phyloP scores from a whole-genome alignment of 2,113 vertebrate genomes.

The Gavia stellata region DNA sequence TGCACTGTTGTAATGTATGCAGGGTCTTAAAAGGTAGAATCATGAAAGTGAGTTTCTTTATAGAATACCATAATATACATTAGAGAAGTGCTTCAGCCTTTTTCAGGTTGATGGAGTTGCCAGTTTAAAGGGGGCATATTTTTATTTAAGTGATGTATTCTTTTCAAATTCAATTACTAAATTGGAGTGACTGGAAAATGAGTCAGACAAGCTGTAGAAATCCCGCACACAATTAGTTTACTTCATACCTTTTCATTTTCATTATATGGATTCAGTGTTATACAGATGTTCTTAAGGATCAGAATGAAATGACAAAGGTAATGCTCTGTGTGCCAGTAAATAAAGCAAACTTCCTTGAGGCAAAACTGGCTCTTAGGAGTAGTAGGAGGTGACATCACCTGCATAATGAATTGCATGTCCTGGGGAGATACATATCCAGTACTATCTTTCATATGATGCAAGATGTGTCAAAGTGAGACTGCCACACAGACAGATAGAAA shows the following conservation, averaged over 20 bases:
- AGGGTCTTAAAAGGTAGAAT: slow-evolving; percentile 67
- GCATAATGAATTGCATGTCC: not conserved
- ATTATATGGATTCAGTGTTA: slow-evolving; percentile 35
- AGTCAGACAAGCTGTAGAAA: slow-evolving; percentile 17
- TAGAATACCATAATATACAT: slow-evolving; percentile 38
- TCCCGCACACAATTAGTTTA: slow-evolving; percentile 1
- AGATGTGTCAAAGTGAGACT: slow-evolving; percentile 48
- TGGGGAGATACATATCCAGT: slow-evolving; percentile 42
- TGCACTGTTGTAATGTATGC: slow-evolving; percentile 82
- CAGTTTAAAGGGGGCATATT: slow-evolving; percentile 57
- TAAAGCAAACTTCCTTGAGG: slow-evolving; percentile 17
- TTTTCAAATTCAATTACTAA: slow-evolving; percentile 30
- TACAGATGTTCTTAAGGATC: slow-evolving; percentile 26
- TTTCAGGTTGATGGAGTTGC: slow-evolving; percentile 63
- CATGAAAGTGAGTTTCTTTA: slow-evolving; percentile 63
- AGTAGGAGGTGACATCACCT: slow-evolving; percentile 33
- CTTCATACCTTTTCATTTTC: slow-evolving; percentile 25
- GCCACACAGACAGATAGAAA: slow-evolving; percentile 25
- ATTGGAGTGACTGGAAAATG: slow-evolving; percentile 42
- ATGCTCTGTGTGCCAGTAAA: slow-evolving; percentile 39
- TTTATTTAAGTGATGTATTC: slow-evolving; percentile 55
- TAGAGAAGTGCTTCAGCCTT: slow-evolving; percentile 60
- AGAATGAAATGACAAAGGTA: slow-evolving; percentile 22
- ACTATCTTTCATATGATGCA: slow-evolving; percentile 16
- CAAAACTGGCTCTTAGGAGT: slow-evolving; percentile 37